Percentiles rank a stretch among this genome's conserved stretches.
Conservation (phyloP, 1,140 invertebrate genomes). For the Diachasmimorpha longicaudata region DNA sequence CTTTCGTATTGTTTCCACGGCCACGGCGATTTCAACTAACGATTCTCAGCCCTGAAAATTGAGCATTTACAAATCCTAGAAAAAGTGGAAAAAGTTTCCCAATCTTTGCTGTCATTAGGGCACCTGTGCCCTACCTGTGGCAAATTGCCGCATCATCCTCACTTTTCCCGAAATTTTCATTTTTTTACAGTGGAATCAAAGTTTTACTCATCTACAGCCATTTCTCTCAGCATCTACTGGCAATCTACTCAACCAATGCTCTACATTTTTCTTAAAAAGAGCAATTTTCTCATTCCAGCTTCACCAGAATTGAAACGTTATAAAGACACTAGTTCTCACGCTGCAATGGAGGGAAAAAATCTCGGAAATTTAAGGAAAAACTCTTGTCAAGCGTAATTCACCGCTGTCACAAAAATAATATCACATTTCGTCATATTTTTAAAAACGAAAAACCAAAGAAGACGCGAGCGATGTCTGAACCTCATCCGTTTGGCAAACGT, state of each 20-base stretch:
- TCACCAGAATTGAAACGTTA: too few relatives aligned
- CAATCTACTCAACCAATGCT: too few relatives aligned
- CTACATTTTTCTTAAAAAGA: too few relatives aligned
- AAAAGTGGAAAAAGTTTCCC: not conserved
- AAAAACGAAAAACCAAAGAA: not conserved
- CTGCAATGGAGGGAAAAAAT: too few relatives aligned
- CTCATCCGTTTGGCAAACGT: slow-evolving; percentile 30
- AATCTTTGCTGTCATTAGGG: not conserved
- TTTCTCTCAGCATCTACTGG: too few relatives aligned
- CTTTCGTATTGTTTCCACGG: not conserved
- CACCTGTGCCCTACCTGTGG: not conserved
- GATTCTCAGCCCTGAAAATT: not conserved
- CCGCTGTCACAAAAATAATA: slow-evolving; percentile 22
- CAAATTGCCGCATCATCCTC: slow-evolving; percentile 9
- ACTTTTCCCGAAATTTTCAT: slow-evolving; percentile 5
- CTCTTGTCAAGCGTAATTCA: not conserved
- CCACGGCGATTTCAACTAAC: not conserved
- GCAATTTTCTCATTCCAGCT: too few relatives aligned
- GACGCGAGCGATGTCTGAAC: not conserved
- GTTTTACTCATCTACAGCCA: too few relatives aligned
- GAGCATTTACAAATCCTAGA: not conserved
- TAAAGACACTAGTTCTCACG: too few relatives aligned
- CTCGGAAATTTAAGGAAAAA: too few relatives aligned
- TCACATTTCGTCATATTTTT: slow-evolving; percentile 17
- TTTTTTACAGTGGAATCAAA: too few relatives aligned